phyloP scores from a whole-genome alignment of 2,797 vertebrate genomes.

The Gadopsis bispinosus region DNA sequence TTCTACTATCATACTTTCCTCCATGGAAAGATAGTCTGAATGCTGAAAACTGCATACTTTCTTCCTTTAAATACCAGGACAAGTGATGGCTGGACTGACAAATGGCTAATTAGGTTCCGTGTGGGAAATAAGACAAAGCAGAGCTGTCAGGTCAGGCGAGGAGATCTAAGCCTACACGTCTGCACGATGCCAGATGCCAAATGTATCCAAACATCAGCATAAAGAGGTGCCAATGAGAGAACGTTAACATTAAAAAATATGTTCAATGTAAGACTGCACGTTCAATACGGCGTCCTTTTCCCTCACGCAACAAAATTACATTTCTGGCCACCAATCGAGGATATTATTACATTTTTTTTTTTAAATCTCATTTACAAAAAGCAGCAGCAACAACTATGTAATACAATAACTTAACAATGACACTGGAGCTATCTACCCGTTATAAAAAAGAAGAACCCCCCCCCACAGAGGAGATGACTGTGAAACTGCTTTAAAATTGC shows the following conservation, averaged over 20 bases:
- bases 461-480: neutral
- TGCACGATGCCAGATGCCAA: constrained; percentile 54
- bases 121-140: constrained; percentile 62
- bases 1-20: neutral
- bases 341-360: neutral
- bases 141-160: constrained; percentile 59
- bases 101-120: constrained; percentile 61
- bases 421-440: neutral
- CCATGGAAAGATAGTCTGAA: neutral
- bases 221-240: constrained; percentile 23
- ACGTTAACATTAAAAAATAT: neutral
- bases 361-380: neutral
- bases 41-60: constrained; percentile 17
- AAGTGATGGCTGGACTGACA: constrained; percentile 57
- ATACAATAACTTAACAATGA: constrained; percentile 1
- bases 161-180: constrained; percentile 37
- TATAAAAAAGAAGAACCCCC: no score
- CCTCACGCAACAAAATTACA: neutral
- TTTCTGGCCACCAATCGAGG: neutral
- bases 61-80: constrained; percentile 52
- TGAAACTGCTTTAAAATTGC: constrained; percentile 52
- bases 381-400: neutral
- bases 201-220: constrained; percentile 35
- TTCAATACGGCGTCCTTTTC: neutral
- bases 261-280: neutral